Conservation (phyloP, 2,113 vertebrate genomes). For the Hystrix cristata region DNA sequence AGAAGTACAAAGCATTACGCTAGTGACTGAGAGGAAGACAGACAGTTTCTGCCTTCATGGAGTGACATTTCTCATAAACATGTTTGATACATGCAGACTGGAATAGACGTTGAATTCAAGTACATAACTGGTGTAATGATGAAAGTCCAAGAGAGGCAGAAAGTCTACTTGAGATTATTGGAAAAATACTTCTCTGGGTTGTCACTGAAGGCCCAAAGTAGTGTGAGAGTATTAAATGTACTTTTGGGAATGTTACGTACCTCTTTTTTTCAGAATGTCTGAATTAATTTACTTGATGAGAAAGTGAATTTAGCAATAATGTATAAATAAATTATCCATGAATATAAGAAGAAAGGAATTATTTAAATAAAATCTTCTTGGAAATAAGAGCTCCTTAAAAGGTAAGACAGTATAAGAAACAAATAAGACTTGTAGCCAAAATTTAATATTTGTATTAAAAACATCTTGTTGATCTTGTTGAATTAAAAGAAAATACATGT, state of each 20-base stretch:
- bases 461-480: not conserved
- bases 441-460: not conserved
- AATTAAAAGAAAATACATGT: not conserved
- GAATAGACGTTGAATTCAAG: not conserved
- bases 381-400: not conserved
- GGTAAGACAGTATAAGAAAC: not conserved
- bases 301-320: not conserved
- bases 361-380: not conserved
- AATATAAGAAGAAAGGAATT: not conserved
- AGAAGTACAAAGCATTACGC: slow-evolving; percentile 26
- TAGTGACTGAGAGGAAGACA: not conserved
- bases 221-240: not conserved
- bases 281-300: not conserved
- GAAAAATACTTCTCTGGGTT: not conserved
- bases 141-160: not conserved
- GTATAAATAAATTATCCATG: not conserved
- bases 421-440: not conserved
- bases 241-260: not conserved
- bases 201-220: not conserved
- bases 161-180: not conserved
- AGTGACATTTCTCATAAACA: slow-evolving; percentile 52
- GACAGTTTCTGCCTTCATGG: not conserved
- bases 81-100: not conserved
- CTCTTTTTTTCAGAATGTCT: slow-evolving; percentile 5
- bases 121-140: not conserved